Evolutionary conservation across 2,113 vertebrate genomes (phyloP).

Genomic region (Ptilonorhynchus violaceus): DNA sequence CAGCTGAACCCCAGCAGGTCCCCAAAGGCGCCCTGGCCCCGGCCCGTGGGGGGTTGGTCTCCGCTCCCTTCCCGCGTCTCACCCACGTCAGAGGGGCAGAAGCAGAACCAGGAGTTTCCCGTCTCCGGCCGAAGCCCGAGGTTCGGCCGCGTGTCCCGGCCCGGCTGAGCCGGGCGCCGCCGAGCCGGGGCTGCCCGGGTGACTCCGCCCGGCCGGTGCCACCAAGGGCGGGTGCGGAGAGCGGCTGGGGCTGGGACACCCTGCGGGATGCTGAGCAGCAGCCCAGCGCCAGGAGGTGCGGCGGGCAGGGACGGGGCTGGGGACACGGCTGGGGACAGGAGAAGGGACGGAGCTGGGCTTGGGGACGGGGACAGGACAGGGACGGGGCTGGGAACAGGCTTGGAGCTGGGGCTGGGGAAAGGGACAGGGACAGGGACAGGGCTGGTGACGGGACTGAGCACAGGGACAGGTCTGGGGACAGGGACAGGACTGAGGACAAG

Average conservation of each 20-base stretch:
- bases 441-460: neutral
- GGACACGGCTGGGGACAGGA: too few relatives aligned
- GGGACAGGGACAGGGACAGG: neutral
- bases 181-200: neutral
- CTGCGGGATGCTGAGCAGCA: fast-evolving
- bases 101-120: neutral
- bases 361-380: neutral
- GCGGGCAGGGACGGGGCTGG: neutral
- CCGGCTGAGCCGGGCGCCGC: neutral
- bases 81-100: neutral
- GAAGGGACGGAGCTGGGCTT: neutral
- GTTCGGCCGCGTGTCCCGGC: fast-evolving
- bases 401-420: too few relatives aligned
- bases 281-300: fast-evolving
- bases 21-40: neutral
- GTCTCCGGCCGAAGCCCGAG: fast-evolving
- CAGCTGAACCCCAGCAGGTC: neutral
- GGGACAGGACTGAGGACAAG: neutral
- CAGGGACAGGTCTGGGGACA: too few relatives aligned
- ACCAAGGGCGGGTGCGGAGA: neutral
- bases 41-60: fast-evolving
- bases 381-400: neutral
- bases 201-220: neutral
- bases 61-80: neutral
- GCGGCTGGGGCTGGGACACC: fast-evolving